These are phyloP conservation scores for Acridotheres tristis DNA, from an alignment of 2,797 vertebrate genomes.

Conservation along the genomic window DNA sequence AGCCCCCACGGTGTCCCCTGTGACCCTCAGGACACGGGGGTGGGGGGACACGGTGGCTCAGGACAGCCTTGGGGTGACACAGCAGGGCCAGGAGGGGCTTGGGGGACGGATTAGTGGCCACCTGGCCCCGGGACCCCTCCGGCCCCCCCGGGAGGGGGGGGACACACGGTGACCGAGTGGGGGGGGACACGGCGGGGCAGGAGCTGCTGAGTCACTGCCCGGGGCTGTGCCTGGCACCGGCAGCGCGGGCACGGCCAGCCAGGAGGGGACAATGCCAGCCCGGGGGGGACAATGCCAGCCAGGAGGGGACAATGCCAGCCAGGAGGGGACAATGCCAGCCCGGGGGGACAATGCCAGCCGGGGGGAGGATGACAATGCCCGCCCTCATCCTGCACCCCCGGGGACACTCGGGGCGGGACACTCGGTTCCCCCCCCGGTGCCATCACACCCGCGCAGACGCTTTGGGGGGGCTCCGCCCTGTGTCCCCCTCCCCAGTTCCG, in stretches of 20 bases:
- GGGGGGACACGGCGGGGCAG: background rate
- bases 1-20: background rate
- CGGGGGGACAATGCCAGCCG: no score
- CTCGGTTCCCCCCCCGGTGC: background rate
- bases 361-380: no score
- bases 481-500: background rate
- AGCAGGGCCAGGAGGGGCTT: background rate
- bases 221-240: background rate
- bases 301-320: no score
- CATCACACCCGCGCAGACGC: background rate
- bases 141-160: background rate
- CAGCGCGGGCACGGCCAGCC: background rate
- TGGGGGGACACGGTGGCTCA: background rate
- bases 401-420: background rate
- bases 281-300: no score
- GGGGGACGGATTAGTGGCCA: background rate
- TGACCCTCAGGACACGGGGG: background rate
- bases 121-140: background rate
- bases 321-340: background rate
- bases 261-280: background rate
- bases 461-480: background rate
- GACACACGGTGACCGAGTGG: no score
- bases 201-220: constrained; percentile 21
- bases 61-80: background rate
- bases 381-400: background rate